phyloP scores from a whole-genome alignment of 1,140 invertebrate genomes.

The Sycophila sp. region DNA sequence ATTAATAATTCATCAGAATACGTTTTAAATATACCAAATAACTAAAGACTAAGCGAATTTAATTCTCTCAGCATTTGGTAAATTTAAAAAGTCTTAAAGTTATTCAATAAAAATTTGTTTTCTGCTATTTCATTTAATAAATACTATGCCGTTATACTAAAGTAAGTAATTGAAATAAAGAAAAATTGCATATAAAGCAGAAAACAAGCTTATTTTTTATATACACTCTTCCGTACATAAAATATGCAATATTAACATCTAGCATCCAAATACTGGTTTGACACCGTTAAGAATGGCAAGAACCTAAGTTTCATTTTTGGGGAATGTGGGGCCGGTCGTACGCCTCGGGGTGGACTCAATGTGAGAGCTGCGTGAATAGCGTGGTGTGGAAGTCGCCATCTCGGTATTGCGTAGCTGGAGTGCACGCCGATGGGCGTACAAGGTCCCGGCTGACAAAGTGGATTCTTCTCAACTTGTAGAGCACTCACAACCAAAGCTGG shows the following conservation, averaged over 20 bases:
- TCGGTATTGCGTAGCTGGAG: constrained; percentile 59
- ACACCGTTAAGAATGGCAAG: constrained; percentile 53
- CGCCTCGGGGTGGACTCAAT: constrained; percentile 62
- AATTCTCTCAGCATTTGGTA: background rate
- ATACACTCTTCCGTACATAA: constrained; percentile 29
- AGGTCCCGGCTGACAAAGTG: constrained; percentile 85
- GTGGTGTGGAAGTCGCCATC: constrained; percentile 67
- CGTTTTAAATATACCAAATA: constrained; percentile 7
- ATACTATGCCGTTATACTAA: background rate
- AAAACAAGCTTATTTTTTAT: background rate
- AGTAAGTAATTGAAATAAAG: background rate
- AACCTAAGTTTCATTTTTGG: constrained; percentile 93
- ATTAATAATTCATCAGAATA: constrained; percentile 28
- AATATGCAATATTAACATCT: constrained; percentile 55
- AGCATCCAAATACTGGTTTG: constrained; percentile 55
- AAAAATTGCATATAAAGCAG: background rate
- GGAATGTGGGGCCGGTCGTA: constrained; percentile 77
- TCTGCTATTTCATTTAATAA: background rate
- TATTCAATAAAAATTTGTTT: background rate
- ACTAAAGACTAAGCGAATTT: background rate
- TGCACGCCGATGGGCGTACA: constrained; percentile 66
- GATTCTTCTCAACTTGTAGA: constrained; percentile 91
- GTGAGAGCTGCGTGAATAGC: constrained; percentile 67
- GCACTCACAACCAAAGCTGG: constrained; percentile 93
- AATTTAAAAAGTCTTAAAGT: too few relatives aligned